Conservation (phyloP, 2,113 vertebrate species). For the Oncorhynchus keta region DNA sequence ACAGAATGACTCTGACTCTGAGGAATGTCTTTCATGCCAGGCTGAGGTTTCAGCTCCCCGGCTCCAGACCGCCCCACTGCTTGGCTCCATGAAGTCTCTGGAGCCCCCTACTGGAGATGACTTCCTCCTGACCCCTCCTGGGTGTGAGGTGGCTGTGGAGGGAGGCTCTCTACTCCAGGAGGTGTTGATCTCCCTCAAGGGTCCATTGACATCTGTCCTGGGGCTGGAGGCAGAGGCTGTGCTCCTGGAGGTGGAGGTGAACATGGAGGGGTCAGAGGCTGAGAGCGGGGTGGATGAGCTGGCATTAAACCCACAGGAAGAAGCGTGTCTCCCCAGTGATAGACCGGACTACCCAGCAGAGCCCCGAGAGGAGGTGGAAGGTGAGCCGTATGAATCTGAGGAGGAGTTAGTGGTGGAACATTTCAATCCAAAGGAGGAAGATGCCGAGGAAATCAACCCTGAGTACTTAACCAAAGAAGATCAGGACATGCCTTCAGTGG, state of each 20-base stretch:
- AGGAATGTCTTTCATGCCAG: slow-evolving; percentile 32
- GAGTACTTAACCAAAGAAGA: slow-evolving; percentile 2
- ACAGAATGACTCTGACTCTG: slow-evolving; percentile 11
- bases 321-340: neutral
- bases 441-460: slow-evolving; percentile 16
- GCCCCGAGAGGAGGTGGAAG: neutral
- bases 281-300: neutral
- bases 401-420: neutral
- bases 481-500: neutral
- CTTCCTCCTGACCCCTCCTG: slow-evolving; percentile 39
- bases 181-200: slow-evolving; percentile 71
- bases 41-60: slow-evolving; percentile 33
- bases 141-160: slow-evolving; percentile 30
- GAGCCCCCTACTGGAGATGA: slow-evolving; percentile 56
- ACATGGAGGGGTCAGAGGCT: too few species aligned
- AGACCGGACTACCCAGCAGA: neutral
- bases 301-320: neutral
- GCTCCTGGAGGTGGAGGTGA: slow-evolving; percentile 16
- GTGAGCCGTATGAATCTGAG: neutral
- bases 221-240: slow-evolving; percentile 37
- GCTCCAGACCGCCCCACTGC: slow-evolving; percentile 30
- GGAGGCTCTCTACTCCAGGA: slow-evolving; percentile 70
- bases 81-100: slow-evolving; percentile 42
- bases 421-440: slow-evolving; percentile 26
- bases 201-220: slow-evolving; percentile 52